These are phyloP conservation scores for Halcyon chelicuti DNA, from an alignment of 2,797 vertebrate species.

Conservation along the genomic window DNA sequence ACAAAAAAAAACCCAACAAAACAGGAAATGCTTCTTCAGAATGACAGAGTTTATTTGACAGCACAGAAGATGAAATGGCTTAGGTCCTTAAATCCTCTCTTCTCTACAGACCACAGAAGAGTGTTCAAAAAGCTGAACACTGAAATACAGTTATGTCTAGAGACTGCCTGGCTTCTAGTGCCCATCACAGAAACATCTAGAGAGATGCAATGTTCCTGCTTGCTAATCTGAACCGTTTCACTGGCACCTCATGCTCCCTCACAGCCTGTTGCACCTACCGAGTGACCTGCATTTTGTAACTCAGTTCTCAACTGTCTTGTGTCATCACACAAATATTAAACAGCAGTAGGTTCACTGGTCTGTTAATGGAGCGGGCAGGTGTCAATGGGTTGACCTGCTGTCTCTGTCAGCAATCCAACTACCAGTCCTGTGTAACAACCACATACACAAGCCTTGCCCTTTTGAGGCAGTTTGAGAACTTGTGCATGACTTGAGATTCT, in stretches of 20 bases:
- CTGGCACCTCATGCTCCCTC: background rate
- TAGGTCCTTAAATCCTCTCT: constrained; percentile 9
- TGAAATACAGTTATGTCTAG: background rate
- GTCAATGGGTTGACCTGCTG: background rate
- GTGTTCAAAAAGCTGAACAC: background rate
- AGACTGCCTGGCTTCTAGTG: background rate
- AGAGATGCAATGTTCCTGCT: background rate
- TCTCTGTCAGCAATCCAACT: background rate
- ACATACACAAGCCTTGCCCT: background rate
- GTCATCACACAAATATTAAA: background rate
- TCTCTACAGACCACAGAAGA: background rate
- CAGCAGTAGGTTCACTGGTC: background rate
- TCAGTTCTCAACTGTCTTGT: background rate
- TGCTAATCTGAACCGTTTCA: background rate
- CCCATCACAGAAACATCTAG: constrained; percentile 37
- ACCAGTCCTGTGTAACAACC: background rate
- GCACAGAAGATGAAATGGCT: constrained; percentile 27
- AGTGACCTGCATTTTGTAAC: background rate
- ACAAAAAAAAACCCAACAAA: background rate
- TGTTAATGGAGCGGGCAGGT: background rate
- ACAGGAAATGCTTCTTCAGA: constrained; percentile 50
- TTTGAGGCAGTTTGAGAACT: background rate
- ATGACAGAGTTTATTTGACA: constrained; percentile 48
- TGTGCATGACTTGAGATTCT: background rate
- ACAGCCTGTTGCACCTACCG: background rate